phyloP scores from a whole-genome alignment of 2,888 invertebrate species.

The Emmelina monodactyla region DNA sequence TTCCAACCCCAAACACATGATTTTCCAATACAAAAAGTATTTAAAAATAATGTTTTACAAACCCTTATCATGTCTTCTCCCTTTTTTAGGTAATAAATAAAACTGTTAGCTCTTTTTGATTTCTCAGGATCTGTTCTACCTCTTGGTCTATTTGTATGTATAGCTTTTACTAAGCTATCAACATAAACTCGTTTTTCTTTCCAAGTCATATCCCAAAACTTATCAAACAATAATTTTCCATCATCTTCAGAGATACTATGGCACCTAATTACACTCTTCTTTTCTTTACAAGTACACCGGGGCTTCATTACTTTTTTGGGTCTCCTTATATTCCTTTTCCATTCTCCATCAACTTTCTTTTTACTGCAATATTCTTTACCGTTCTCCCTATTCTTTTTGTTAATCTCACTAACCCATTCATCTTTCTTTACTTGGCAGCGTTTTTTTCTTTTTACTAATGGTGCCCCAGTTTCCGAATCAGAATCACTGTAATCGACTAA shows the following conservation, averaged over 20 bases:
- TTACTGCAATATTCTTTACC: conserved; percentile 11
- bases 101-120: conserved; percentile 11
- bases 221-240: conserved; percentile 10
- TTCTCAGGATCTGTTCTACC: conserved; percentile 11
- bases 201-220: conserved; percentile 13
- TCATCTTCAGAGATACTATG: conserved; percentile 11
- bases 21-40: conserved; percentile 13
- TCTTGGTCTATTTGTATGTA: conserved; percentile 11
- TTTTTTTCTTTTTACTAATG: conserved; percentile 11
- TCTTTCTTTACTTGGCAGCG: conserved; percentile 13
- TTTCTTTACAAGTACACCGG: conserved; percentile 12
- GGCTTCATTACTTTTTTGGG: conserved; percentile 10
- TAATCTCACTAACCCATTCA: conserved; percentile 9
- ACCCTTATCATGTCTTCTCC: conserved; percentile 11
- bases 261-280: conserved; percentile 9
- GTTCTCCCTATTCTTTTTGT: conserved; percentile 11
- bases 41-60: conserved; percentile 13
- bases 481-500: conserved; percentile 2
- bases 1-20: conserved; percentile 11
- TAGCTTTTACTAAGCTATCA: conserved; percentile 9
- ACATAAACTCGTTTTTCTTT: conserved; percentile 11
- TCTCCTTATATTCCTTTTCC: conserved; percentile 11
- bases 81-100: conserved; percentile 10
- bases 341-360: conserved; percentile 12
- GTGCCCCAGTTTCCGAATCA: conserved; percentile 8